phyloP scores from a whole-genome alignment of 2,797 vertebrate genomes.

The Acanthurus lineatus region DNA sequence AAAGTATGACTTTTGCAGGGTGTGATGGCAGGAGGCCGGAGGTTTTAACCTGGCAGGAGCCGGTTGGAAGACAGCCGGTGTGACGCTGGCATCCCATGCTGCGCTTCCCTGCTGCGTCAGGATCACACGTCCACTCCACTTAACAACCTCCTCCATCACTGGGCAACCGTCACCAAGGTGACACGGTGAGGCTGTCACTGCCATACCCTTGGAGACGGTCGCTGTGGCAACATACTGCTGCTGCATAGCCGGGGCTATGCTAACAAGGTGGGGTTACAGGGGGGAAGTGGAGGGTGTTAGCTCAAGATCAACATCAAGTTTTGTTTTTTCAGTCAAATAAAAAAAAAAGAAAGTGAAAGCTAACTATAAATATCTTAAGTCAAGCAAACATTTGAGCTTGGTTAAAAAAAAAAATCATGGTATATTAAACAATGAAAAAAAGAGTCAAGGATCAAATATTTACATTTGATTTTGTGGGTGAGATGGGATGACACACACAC shows the following conservation, averaged over 20 bases:
- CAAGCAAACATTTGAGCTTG: slow-evolving; percentile 27
- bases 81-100: slow-evolving; percentile 23
- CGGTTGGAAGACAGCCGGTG: slow-evolving; percentile 26
- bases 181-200: slow-evolving; percentile 60
- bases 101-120: slow-evolving; percentile 65
- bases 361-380: neutral
- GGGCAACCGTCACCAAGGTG: slow-evolving; percentile 72
- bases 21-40: neutral
- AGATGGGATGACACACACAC: neutral
- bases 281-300: neutral
- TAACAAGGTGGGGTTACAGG: neutral
- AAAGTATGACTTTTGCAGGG: neutral
- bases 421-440: neutral
- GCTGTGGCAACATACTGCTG: slow-evolving; percentile 23
- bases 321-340: neutral
- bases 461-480: slow-evolving; percentile 28
- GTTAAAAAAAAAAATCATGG: neutral
- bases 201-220: slow-evolving; percentile 55
- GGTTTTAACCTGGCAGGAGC: slow-evolving; percentile 39
- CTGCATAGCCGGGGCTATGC: slow-evolving; percentile 3
- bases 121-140: slow-evolving; percentile 65
- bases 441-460: slow-evolving; percentile 37
- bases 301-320: slow-evolving; percentile 20
- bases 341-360: neutral
- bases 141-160: slow-evolving; percentile 69